Evolutionary conservation across 2,888 invertebrate genomes (phyloP).

Genomic region (Epiblema foenella): DNA sequence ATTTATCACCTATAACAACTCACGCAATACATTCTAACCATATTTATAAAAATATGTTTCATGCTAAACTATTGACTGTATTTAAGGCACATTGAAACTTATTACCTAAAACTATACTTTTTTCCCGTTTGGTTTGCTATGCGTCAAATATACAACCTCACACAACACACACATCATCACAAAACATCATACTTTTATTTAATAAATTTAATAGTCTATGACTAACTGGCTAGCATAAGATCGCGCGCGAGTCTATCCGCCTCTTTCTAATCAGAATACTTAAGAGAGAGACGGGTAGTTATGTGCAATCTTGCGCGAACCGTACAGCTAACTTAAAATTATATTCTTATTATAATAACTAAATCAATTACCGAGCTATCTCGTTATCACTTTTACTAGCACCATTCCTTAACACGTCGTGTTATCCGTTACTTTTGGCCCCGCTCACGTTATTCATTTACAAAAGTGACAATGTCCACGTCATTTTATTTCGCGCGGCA

Average conservation of each 20-base stretch:
- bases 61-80: conserved; percentile 30
- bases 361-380: conserved; percentile 13
- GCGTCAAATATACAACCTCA: too few relatives aligned
- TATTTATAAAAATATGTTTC: conserved; percentile 26
- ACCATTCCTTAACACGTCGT: conserved; percentile 44
- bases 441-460: conserved; percentile 26
- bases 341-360: background rate
- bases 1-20: conserved; percentile 29
- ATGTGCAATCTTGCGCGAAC: too few relatives aligned
- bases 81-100: conserved; percentile 39
- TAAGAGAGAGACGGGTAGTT: too few relatives aligned
- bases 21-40: conserved; percentile 10
- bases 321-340: background rate
- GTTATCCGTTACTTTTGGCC: conserved; percentile 14
- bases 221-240: too few relatives aligned
- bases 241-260: too few relatives aligned
- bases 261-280: too few relatives aligned
- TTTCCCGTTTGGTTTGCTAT: too few relatives aligned
- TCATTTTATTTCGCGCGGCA: background rate
- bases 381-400: conserved; percentile 43
- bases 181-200: too few relatives aligned
- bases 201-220: too few relatives aligned
- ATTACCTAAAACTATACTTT: conserved; percentile 19
- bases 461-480: conserved; percentile 11
- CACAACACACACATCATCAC: too few relatives aligned